phyloP scores from a whole-genome alignment of 2,797 vertebrate genomes.

The Saxicola maurus region DNA sequence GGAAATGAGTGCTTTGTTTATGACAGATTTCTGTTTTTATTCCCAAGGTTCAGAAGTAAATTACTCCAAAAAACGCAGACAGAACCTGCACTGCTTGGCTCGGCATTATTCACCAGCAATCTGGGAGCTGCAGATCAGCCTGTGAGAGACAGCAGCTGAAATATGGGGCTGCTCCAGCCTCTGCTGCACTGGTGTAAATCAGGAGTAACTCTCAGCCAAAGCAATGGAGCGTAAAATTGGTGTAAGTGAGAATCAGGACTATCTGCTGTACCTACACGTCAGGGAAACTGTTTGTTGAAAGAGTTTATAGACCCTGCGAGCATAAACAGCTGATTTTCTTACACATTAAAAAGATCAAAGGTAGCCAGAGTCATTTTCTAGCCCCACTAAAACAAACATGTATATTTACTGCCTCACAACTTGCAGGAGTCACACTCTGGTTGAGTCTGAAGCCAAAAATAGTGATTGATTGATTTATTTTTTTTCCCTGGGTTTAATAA shows the following conservation, averaged over 20 bases:
- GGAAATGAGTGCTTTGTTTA: constrained; percentile 31
- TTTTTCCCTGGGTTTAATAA: constrained; percentile 41
- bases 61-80: constrained; percentile 27
- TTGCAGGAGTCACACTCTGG: neutral
- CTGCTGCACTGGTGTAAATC: constrained; percentile 14
- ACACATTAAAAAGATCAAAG: constrained; percentile 42
- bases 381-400: neutral
- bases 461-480: constrained; percentile 16
- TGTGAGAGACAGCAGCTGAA: constrained; percentile 17
- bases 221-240: constrained; percentile 30
- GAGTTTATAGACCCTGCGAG: neutral
- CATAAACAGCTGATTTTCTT: constrained; percentile 49
- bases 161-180: neutral
- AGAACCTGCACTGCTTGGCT: constrained; percentile 4
- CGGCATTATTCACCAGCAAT: constrained; percentile 17
- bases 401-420: constrained; percentile 18
- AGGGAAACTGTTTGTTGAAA: constrained; percentile 37
- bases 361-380: constrained; percentile 30
- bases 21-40: constrained; percentile 28
- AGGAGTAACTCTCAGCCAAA: constrained; percentile 1
- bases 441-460: constrained; percentile 19
- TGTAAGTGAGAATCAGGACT: constrained; percentile 28
- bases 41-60: constrained; percentile 54
- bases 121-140: neutral
- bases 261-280: neutral